These are phyloP conservation scores for Umimayanthus kanabou DNA, from an alignment of 92 coral and sea anemone genomes.

Conservation along the genomic window DNA sequence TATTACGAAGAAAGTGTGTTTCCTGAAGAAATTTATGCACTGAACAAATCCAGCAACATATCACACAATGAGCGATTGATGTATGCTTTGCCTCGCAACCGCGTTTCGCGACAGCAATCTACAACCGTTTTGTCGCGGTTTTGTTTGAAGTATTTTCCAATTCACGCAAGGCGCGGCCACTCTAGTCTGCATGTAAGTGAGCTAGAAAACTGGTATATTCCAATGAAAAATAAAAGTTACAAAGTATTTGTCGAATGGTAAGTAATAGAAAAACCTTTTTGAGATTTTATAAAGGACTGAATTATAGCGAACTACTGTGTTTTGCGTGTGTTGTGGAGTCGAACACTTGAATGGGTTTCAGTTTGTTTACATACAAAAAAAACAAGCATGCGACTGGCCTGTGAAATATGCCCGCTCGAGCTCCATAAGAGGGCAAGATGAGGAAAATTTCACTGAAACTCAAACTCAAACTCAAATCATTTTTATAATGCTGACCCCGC, in stretches of 20 bases:
- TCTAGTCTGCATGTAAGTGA: conserved; percentile 43
- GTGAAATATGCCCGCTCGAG: background rate
- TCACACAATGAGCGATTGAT: no score
- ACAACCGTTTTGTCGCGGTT: background rate
- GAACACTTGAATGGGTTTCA: conserved; percentile 56
- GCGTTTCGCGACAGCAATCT: background rate
- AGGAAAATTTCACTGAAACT: background rate
- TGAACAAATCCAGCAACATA: background rate
- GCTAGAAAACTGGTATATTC: background rate
- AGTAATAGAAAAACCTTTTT: background rate
- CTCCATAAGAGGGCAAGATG: no score
- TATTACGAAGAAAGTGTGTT: conserved; percentile 30
- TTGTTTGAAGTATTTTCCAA: background rate
- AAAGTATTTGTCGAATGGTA: background rate
- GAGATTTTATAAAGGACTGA: background rate
- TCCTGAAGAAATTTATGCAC: conserved; percentile 11
- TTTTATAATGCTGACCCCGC: background rate
- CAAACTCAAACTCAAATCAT: background rate
- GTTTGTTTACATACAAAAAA: conserved; percentile 19
- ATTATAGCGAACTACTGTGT: background rate
- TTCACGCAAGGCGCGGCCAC: background rate
- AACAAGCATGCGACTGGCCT: no score
- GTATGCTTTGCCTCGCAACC: background rate
- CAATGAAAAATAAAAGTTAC: background rate
- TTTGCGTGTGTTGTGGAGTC: conserved; percentile 10